Percentiles rank a stretch among this genome's conserved stretches.
Evolutionary conservation across 1,140 invertebrate genomes (phyloP).

Genomic region (Rhopalosiphum padi): DNA sequence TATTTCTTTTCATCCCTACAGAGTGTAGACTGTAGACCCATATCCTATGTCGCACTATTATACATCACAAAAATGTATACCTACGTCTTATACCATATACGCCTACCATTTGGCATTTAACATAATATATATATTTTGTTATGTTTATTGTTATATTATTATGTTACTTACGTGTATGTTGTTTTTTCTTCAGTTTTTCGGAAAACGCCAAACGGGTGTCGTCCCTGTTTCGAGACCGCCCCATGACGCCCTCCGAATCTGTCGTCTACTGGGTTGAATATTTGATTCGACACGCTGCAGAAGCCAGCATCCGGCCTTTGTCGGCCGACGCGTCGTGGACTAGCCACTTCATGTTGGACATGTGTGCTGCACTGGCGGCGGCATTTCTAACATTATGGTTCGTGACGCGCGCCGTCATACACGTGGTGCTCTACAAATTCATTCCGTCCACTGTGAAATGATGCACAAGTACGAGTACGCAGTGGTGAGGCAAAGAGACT

Average conservation of each 20-base stretch:
- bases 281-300: constrained; percentile 68
- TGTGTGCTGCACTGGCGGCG: not conserved
- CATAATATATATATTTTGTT: not conserved
- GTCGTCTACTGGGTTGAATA: constrained; percentile 72
- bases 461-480: not conserved
- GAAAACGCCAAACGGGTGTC: constrained; percentile 56
- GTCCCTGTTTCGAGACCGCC: constrained; percentile 56
- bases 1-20: no score
- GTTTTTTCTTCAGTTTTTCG: constrained; percentile 50
- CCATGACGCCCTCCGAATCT: constrained; percentile 64
- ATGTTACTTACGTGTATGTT: not conserved
- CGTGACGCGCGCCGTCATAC: not conserved
- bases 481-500: not conserved
- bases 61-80: not conserved
- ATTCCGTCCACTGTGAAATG: not conserved
- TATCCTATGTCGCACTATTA: no score
- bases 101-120: not conserved
- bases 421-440: not conserved
- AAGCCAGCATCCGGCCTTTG: not conserved
- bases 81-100: not conserved
- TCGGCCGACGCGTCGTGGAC: constrained; percentile 17
- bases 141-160: not conserved
- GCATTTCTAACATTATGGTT: not conserved
- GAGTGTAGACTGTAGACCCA: no score
- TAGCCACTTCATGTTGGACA: constrained; percentile 9